Evolutionary conservation across 2,888 invertebrate genomes (phyloP), one percentile per base, ranked within the genome.

Genomic region (Tiphia femorata): DNA sequence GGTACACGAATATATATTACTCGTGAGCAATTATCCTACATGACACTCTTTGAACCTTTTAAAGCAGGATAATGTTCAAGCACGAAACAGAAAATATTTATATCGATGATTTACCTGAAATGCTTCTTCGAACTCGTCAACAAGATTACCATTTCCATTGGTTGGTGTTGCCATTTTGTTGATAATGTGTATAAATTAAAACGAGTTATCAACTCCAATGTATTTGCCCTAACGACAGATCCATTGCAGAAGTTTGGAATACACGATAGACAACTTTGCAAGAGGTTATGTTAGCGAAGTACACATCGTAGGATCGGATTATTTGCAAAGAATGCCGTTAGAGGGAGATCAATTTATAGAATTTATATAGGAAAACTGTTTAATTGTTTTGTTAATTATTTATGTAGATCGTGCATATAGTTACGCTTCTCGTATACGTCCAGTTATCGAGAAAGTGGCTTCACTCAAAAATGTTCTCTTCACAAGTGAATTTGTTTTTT

Each of bases 41-140:
- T n/a, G n/a, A n/a, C n/a, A n/a, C n/a, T n/a, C n/a, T n/a, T n/a
- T n/a, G n/a, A n/a, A n/a, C n/a, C n/a, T n/a, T n/a, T n/a, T 20
- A 16, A 42, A 42, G n/a, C 10, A 5, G 5, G 10, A 10, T 7
- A 27, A 27, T 27, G 10, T 27, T 27, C 5, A 7, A 27, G n/a
- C n/a, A n/a, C n/a, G n/a, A n/a, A n/a, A 38, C 3, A 20, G 17
- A 41, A 21, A 41, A 23, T 25, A 25, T 25, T 8, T 25, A 8
- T 25, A n/a, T 25, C 8, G 8, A 6, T 16, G 5, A 47, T 77
- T 83, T 86, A 93, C 93, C 88, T 95, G 94, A 84, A 95, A 95
- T 2, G 94, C 93, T 86, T 95, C 94, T 84, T 95, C 95, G 76
- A 95, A 94, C 84, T 95, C 95, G 78, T 95, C 95, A 48, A 95